A percentile compares a stretch with the other conserved stretches of the same genome.
phyloP scores from a whole-genome alignment of 2,888 invertebrate genomes.

The Ditula angustiorana region DNA sequence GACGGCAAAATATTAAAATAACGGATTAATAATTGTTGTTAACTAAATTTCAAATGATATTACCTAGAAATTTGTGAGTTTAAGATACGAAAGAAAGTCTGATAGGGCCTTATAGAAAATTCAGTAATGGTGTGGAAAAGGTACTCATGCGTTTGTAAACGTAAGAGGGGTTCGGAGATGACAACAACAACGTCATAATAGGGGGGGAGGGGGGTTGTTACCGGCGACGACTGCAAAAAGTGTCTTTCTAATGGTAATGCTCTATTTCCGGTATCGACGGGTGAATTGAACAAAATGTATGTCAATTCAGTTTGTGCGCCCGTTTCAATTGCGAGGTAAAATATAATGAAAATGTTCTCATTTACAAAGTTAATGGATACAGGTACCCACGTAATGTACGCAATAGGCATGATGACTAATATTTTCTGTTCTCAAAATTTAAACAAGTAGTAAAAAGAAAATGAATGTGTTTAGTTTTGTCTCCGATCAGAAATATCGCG shows the following conservation, averaged over 20 bases:
- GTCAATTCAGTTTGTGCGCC: background rate
- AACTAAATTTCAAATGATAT: background rate
- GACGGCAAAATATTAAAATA: background rate
- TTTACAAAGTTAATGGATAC: too few relatives aligned
- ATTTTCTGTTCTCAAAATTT: too few relatives aligned
- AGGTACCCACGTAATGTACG: too few relatives aligned
- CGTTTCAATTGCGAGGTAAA: background rate
- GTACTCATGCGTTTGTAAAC: background rate
- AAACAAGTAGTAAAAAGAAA: too few relatives aligned
- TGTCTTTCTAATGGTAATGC: constrained; percentile 18
- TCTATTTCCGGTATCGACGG: constrained; percentile 2
- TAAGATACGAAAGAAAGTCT: background rate
- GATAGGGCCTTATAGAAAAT: background rate
- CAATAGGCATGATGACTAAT: too few relatives aligned
- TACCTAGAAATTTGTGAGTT: background rate
- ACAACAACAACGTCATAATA: background rate
- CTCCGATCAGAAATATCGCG: too few relatives aligned
- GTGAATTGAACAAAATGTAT: background rate
- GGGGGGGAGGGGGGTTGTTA: background rate
- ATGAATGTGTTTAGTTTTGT: too few relatives aligned
- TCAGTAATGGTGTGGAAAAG: background rate
- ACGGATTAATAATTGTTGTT: background rate
- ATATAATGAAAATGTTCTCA: too few relatives aligned
- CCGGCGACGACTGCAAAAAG: constrained; percentile 13
- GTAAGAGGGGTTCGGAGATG: background rate